Conservation (phyloP, 2,113 vertebrate species). For the Pampusana beccarii region DNA sequence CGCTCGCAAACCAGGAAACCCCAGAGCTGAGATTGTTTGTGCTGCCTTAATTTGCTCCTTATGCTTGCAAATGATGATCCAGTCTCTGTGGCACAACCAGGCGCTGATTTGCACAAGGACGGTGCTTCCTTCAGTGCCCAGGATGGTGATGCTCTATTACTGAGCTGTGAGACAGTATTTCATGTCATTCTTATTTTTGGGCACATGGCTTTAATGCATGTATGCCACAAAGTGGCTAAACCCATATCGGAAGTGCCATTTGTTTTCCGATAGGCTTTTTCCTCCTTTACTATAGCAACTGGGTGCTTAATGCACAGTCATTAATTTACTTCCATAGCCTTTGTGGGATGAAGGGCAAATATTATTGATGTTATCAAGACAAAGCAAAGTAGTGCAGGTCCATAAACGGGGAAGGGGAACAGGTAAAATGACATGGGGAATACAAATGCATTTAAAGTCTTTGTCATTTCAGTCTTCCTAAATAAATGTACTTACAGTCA, state of each 20-base stretch:
- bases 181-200: not conserved
- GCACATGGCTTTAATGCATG: accelerated
- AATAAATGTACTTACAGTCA: not conserved
- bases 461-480: not conserved
- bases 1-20: not conserved
- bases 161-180: not conserved
- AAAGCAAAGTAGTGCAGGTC: not conserved
- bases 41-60: not conserved
- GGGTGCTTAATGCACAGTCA: not conserved
- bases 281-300: not conserved
- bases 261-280: not conserved
- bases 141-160: not conserved
- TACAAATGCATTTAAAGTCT: not conserved
- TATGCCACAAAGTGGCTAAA: not conserved
- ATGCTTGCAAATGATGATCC: not conserved
- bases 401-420: not conserved
- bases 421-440: not conserved
- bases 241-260: not conserved
- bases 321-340: not conserved
- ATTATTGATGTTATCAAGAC: not conserved
- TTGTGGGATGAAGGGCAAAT: not conserved
- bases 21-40: not conserved
- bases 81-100: not conserved
- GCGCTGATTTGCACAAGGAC: accelerated
- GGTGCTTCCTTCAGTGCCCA: not conserved